Percentiles rank a stretch among this genome's conserved stretches.
Conservation (phyloP, 2,888 invertebrate genomes). For the Agriopis leucophaearia region DNA sequence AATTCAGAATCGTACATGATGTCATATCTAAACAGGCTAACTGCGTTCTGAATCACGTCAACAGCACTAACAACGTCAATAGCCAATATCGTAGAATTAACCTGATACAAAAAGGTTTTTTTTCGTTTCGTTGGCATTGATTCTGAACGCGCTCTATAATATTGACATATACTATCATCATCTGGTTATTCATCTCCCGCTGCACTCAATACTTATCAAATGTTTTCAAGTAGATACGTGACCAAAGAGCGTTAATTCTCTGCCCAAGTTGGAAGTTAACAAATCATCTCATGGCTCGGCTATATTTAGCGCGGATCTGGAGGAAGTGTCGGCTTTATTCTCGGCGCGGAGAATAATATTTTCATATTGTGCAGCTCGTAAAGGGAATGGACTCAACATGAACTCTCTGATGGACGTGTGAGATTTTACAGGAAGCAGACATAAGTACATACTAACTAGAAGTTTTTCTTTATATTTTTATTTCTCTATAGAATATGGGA, state of each 20-base stretch:
- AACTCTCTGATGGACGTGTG: constrained; percentile 22
- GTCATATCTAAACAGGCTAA: too few relatives aligned
- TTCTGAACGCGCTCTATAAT: too few relatives aligned
- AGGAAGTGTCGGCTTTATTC: constrained; percentile 35
- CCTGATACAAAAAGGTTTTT: too few relatives aligned
- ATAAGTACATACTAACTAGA: neutral
- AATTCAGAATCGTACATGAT: too few relatives aligned
- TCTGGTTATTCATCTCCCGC: too few relatives aligned
- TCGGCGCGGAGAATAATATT: constrained; percentile 34
- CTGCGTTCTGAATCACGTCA: too few relatives aligned
- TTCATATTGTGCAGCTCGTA: constrained; percentile 31
- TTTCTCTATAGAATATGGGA: too few relatives aligned
- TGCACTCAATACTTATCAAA: neutral
- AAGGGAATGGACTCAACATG: constrained; percentile 23
- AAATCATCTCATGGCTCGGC: constrained; percentile 30
- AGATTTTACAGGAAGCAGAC: constrained; percentile 9
- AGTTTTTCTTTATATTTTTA: neutral
- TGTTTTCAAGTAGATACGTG: constrained; percentile 1
- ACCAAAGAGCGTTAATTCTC: constrained; percentile 31
- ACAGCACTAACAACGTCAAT: too few relatives aligned
- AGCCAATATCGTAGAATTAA: too few relatives aligned
- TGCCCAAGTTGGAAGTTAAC: constrained; percentile 29
- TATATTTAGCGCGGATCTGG: constrained; percentile 38
- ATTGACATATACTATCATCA: too few relatives aligned
- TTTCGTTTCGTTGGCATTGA: too few relatives aligned